Base-by-base conservation (phyloP, 2,888 invertebrate genomes). In the Melitaea athalia region DNA sequence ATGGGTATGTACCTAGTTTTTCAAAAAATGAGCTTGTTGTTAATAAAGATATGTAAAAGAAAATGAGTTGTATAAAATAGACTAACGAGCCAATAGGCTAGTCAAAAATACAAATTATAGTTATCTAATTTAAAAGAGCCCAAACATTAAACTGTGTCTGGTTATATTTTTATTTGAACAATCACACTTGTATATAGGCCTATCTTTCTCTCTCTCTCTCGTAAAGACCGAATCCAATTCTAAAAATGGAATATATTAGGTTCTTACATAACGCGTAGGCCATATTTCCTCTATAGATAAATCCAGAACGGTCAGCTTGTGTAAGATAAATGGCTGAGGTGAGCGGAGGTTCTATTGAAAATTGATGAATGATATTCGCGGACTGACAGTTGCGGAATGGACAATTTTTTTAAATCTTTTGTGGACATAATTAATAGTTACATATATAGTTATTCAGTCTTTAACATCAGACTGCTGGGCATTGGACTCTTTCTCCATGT, bases 291-390 rank as follows among this genome's bases (percentile, higher is more conserved):
- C 15, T 38, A n/a, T 38, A 57, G 57, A 57, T 57, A 57, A 57
- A 42, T 10, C 57, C 57, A 15, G 17, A 57, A 42, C 42, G 42
- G 42, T 38, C 57, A 42, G 38, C 57, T 42, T 42, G 57, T 42
- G 8, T 42, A 42, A 57, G 57, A 57, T 57, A 57, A 57, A 57
- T 57, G 57, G 38, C 38, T 42, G 57, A 57, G 57, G 47, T 64
- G 47, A 49, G 70, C 42, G 63, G 42, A 63, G 47, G 63, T 67
- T 69, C 52, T 69, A 67, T 67, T 53, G 66, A 63, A 60, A 67
- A 70, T 70, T 67, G 67, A 70, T 70, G 66, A 60, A 63, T 59
- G 67, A 50, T 55, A 63, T 64, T 55, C 63, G 42, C 57, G 43
- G 31, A 12, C 60, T 70, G 70, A 70, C 70, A 70, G 63, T 67